phyloP scores from a whole-genome alignment of 2,888 invertebrate genomes.

The Automeris io region DNA sequence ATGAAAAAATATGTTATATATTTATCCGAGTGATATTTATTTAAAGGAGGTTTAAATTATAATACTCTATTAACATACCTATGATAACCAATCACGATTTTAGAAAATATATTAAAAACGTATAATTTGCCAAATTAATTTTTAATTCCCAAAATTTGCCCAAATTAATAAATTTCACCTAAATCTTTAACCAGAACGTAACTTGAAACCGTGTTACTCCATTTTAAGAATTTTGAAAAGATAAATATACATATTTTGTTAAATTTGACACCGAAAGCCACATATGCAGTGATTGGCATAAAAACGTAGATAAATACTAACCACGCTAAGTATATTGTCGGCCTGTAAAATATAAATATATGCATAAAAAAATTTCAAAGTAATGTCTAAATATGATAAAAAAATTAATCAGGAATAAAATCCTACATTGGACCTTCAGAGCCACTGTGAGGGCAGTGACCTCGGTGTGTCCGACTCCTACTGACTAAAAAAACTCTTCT shows the following conservation, averaged over 20 bases:
- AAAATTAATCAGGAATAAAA: too few species aligned
- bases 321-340: conserved; percentile 34
- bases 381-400: not conserved
- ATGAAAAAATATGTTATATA: too few species aligned
- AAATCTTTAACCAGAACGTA: too few species aligned
- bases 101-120: too few species aligned
- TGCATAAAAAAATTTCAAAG: not conserved
- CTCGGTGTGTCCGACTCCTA: too few species aligned
- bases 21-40: too few species aligned
- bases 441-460: too few species aligned
- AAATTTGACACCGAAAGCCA: conserved; percentile 22
- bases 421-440: too few species aligned
- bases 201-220: not conserved
- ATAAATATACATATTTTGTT: conserved; percentile 4
- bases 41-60: too few species aligned
- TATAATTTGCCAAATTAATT: conserved; percentile 1
- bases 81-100: too few species aligned
- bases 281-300: conserved; percentile 23
- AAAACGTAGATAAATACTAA: conserved; percentile 40
- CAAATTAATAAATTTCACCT: conserved; percentile 2
- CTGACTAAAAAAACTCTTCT: too few species aligned
- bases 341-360: conserved; percentile 42
- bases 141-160: not conserved
- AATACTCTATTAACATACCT: too few species aligned
- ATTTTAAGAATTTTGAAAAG: conserved; percentile 13